Evolutionary conservation across 2,113 vertebrate genomes (phyloP).

Genomic region (Channa maculata): DNA sequence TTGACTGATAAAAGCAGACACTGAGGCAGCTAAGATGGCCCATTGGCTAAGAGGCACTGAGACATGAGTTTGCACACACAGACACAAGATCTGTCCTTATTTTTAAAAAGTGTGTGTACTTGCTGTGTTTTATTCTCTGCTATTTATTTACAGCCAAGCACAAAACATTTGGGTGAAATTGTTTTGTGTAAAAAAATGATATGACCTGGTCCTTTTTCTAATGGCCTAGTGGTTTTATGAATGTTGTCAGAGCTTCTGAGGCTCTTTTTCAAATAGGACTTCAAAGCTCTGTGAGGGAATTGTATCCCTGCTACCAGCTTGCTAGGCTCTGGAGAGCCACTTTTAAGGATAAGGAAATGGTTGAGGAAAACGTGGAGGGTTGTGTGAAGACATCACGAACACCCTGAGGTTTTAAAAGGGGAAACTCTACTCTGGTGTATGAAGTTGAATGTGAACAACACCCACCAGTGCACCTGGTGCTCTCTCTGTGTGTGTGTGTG

Average conservation of each 20-base stretch:
- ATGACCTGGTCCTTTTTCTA: slow-evolving; percentile 13
- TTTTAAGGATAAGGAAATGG: slow-evolving; percentile 53
- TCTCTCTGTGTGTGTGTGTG: slow-evolving; percentile 16
- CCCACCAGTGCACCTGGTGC: slow-evolving; percentile 37
- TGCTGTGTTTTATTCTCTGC: background rate
- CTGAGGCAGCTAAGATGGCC: slow-evolving; percentile 45
- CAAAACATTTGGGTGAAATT: slow-evolving; percentile 2
- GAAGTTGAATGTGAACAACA: slow-evolving; percentile 41
- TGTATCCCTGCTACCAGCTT: slow-evolving; percentile 40
- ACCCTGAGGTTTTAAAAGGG: slow-evolving; percentile 53
- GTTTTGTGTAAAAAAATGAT: slow-evolving; percentile 12
- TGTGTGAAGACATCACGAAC: slow-evolving; percentile 55
- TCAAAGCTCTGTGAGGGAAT: slow-evolving; percentile 34
- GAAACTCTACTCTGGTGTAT: slow-evolving; percentile 35
- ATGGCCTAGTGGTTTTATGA: slow-evolving; percentile 6
- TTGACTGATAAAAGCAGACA: slow-evolving; percentile 53
- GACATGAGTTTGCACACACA: slow-evolving; percentile 36
- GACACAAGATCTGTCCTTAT: slow-evolving; percentile 20
- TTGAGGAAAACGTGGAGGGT: slow-evolving; percentile 32
- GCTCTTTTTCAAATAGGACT: slow-evolving; percentile 36
- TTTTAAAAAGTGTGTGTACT: slow-evolving; percentile 16
- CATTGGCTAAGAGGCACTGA: slow-evolving; percentile 33
- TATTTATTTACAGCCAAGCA: slow-evolving; percentile 1
- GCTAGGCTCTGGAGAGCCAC: slow-evolving; percentile 35
- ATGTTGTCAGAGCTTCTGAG: slow-evolving; percentile 16